Evolutionary conservation across 2,888 invertebrate species (phyloP).

Genomic region (Synanthedon myopaeformis): DNA sequence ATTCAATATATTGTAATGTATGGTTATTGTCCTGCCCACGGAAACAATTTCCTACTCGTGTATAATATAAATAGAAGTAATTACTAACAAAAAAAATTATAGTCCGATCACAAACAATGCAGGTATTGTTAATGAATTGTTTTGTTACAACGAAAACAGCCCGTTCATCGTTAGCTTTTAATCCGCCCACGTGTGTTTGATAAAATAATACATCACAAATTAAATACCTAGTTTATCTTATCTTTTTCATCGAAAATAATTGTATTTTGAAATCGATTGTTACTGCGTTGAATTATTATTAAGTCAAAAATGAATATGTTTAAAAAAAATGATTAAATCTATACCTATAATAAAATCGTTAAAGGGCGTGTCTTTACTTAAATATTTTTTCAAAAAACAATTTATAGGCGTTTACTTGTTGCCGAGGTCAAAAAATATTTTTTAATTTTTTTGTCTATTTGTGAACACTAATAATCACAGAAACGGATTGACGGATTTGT

Average conservation of each 20-base stretch:
- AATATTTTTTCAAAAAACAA: too few relatives aligned
- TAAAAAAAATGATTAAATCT: too few relatives aligned
- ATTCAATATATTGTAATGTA: conserved; percentile 6
- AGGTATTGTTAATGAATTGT: conserved; percentile 55
- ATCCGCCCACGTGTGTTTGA: conserved; percentile 48
- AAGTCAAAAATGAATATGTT: too few relatives aligned
- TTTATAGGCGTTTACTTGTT: too few relatives aligned
- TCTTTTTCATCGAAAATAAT: not conserved
- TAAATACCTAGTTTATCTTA: conserved; percentile 3
- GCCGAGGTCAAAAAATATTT: too few relatives aligned
- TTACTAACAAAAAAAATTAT: conserved; percentile 40
- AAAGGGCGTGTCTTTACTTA: too few relatives aligned
- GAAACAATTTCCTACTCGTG: conserved; percentile 23
- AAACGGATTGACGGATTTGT: too few relatives aligned
- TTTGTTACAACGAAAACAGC: conserved; percentile 47
- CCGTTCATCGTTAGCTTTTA: conserved; percentile 46
- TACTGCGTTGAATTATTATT: too few relatives aligned
- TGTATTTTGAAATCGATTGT: too few relatives aligned
- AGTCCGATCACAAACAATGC: conserved; percentile 53
- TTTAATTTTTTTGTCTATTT: too few relatives aligned
- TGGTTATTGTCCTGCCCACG: conserved; percentile 30
- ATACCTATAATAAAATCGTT: too few relatives aligned
- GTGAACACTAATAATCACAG: too few relatives aligned
- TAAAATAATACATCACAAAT: conserved; percentile 16
- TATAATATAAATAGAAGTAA: conserved; percentile 43